Percentiles rank a stretch among this genome's conserved stretches.
phyloP scores from a whole-genome alignment of 2,888 invertebrate species.

The Seira ritae region DNA sequence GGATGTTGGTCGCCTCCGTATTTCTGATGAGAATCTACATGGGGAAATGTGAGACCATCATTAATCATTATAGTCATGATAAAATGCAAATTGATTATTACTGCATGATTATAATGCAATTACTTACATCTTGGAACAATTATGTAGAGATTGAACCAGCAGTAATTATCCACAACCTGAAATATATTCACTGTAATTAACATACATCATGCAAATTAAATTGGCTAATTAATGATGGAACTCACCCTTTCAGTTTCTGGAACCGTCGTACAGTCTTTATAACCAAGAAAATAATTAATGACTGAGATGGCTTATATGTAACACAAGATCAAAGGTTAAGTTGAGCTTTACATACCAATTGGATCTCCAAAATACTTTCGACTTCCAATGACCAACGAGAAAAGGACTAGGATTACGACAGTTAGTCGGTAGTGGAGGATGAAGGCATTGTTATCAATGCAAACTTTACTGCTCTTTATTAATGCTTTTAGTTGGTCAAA shows the following conservation, averaged over 20 bases:
- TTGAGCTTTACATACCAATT: conserved; percentile 80
- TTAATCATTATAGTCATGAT: neutral
- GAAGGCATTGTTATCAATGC: conserved; percentile 94
- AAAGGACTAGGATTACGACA: conserved; percentile 87
- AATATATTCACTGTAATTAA: too few species aligned
- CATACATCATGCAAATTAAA: too few species aligned
- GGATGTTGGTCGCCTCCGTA: neutral
- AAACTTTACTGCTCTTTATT: conserved; percentile 14
- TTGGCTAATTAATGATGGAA: neutral
- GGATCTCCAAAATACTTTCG: conserved; percentile 98
- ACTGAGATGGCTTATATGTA: too few species aligned
- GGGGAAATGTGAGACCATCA: neutral
- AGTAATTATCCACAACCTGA: conserved; percentile 94
- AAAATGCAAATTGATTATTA: neutral
- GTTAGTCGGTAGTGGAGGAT: conserved; percentile 92
- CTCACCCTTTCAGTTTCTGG: conserved; percentile 78
- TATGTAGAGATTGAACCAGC: conserved; percentile 93
- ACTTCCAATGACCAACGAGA: conserved; percentile 93
- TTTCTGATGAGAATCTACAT: neutral
- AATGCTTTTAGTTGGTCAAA: conserved; percentile 27
- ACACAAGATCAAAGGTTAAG: neutral
- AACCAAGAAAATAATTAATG: too few species aligned
- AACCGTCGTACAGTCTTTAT: neutral
- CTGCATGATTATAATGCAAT: too few species aligned
- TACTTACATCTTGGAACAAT: conserved; percentile 81